phyloP scores from a whole-genome alignment of 2,113 vertebrate species.

The Etheostoma spectabile region DNA sequence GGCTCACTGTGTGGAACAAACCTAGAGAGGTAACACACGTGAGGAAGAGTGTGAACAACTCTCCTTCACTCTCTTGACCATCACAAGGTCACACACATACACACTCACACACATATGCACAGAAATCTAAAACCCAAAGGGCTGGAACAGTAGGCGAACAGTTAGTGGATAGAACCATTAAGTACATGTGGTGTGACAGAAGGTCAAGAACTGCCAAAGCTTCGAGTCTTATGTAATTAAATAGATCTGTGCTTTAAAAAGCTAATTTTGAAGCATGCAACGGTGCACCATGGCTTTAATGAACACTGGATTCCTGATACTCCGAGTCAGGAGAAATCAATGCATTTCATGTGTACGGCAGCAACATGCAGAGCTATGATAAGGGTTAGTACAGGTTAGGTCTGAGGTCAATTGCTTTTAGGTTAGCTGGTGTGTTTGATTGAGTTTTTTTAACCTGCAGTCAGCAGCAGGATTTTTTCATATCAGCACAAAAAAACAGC shows the following conservation, averaged over 20 bases:
- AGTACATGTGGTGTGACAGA: not conserved
- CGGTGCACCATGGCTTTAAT: not conserved
- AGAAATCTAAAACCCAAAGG: constrained; percentile 20
- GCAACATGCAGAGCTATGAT: not conserved
- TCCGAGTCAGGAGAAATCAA: not conserved
- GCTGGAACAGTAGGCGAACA: not conserved
- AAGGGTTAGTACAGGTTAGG: not conserved
- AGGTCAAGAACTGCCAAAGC: constrained; percentile 3
- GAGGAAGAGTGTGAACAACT: constrained; percentile 48
- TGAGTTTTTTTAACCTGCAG: not conserved
- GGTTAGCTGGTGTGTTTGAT: not conserved
- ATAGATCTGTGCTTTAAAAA: constrained; percentile 2
- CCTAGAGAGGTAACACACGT: constrained; percentile 51
- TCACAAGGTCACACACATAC: constrained; percentile 17
- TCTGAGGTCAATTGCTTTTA: not conserved
- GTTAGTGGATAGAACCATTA: not conserved
- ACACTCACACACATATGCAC: not conserved
- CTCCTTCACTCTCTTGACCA: constrained; percentile 25
- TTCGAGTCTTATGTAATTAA: constrained; percentile 4
- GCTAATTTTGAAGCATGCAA: not conserved
- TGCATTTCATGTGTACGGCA: not conserved
- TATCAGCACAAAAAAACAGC: not conserved
- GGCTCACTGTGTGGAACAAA: constrained; percentile 63
- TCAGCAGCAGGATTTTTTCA: not conserved
- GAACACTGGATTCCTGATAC: not conserved